These are phyloP conservation scores for Ceyx erithaca DNA, from an alignment of 2,797 vertebrate genomes.

Conservation along the genomic window DNA sequence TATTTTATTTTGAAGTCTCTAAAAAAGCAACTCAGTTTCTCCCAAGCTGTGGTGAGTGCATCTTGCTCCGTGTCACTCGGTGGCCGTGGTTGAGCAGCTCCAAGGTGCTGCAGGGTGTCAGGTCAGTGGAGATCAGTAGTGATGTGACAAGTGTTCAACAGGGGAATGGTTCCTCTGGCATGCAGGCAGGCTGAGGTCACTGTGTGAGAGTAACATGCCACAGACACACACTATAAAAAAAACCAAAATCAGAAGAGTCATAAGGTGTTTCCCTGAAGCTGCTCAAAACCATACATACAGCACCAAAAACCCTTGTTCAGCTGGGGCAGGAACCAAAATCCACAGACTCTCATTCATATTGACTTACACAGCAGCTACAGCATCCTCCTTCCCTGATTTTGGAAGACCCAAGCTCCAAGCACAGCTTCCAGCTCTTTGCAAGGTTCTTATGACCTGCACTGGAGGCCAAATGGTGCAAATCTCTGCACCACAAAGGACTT, in stretches of 20 bases:
- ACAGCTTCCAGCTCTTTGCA: background rate
- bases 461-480: background rate
- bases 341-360: background rate
- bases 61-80: background rate
- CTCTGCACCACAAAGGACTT: background rate
- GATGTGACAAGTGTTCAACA: background rate
- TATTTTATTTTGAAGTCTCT: conserved; percentile 1
- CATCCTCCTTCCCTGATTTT: background rate
- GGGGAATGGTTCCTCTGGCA: background rate
- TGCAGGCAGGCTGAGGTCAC: background rate
- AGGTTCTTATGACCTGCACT: rapidly evolving
- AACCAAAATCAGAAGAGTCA: background rate
- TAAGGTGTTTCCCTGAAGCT: background rate
- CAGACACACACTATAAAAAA: background rate
- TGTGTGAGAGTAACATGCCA: background rate
- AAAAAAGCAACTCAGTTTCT: background rate
- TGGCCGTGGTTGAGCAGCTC: background rate
- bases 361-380: background rate
- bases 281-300: background rate
- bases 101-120: background rate
- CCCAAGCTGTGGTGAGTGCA: background rate
- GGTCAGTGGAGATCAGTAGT: background rate
- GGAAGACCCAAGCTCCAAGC: background rate
- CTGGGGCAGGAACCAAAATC: background rate
- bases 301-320: background rate